A percentile compares a stretch with the other conserved stretches of the same genome.
Evolutionary conservation across 2,113 vertebrate species (phyloP).

Genomic region (Pachycephala philippinensis): DNA sequence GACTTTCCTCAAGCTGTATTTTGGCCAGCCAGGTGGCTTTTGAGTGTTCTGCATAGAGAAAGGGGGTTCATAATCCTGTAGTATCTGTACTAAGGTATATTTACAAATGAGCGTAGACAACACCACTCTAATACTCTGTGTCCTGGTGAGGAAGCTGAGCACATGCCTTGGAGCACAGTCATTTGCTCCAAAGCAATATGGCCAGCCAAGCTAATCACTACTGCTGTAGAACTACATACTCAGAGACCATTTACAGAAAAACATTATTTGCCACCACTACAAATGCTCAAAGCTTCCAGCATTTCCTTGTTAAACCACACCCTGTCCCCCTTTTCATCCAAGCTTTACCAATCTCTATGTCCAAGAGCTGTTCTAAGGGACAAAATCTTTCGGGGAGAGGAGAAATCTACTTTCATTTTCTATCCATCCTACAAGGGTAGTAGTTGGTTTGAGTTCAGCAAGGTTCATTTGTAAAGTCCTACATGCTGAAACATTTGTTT

Average conservation of each 20-base stretch:
- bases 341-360: background rate
- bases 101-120: background rate
- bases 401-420: background rate
- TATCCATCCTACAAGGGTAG: background rate
- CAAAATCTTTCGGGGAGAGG: background rate
- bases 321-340: background rate
- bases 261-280: background rate
- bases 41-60: background rate
- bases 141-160: background rate
- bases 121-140: background rate
- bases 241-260: background rate
- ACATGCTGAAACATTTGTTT: background rate
- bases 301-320: background rate
- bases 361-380: background rate
- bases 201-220: background rate
- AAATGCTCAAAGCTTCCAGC: background rate
- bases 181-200: background rate
- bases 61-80: background rate
- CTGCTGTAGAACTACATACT: background rate
- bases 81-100: background rate
- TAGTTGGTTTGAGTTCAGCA: background rate
- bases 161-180: background rate
- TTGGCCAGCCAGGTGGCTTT: background rate
- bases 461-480: background rate
- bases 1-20: background rate